Base-by-base conservation (phyloP, 2,888 invertebrate genomes). In the Agrotis puta region DNA sequence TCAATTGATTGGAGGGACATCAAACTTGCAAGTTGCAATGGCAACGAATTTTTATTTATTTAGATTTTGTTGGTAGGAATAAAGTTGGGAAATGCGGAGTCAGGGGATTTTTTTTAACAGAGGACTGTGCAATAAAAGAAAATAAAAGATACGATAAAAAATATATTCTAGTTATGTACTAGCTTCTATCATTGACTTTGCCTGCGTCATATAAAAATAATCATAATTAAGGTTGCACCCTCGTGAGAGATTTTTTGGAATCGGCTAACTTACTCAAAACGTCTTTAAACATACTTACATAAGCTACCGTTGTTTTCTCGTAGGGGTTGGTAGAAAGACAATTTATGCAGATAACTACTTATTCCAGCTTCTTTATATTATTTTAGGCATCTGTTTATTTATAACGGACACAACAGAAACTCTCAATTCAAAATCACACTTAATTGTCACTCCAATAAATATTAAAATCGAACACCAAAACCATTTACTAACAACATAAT, bases 1-100 rank as follows among this genome's bases (percentile, higher is more conserved):
- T 80, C 85, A 85, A 87, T 87, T 92, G 91, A 92, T 92, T 92
- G 89, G 88, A 87, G 85, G 85, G 68, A 78, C 75, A 73, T 76
- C 57, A 63, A 39, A 51, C 68, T 64, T 68, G 69, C 66, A 76
- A 73, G 64, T 72, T 75, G 73, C 64, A 64, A 47, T 33, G 24
- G 53, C 24, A 59, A 65, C 43, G 56, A 53, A 45, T 65, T 61
- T 63, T 70, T 82, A 65, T 56, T 67, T 66, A 68, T 56, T 67
- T 66, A 68, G 51, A 73, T 66, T 53, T 67, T 24, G 47, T 62
- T 7, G 18, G 20, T 22, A 27, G 57, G n/a, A 47, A 47, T 18
- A 43, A 27, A 47, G 64, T 71, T 57, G 13, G 62, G 47, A 45
- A n/a, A 50, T 18, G 16, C n/a, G 6, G 43, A 24, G 20, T 24